Evolutionary conservation across 2,113 vertebrate species (phyloP).

Genomic region (Callaeas wilsoni): DNA sequence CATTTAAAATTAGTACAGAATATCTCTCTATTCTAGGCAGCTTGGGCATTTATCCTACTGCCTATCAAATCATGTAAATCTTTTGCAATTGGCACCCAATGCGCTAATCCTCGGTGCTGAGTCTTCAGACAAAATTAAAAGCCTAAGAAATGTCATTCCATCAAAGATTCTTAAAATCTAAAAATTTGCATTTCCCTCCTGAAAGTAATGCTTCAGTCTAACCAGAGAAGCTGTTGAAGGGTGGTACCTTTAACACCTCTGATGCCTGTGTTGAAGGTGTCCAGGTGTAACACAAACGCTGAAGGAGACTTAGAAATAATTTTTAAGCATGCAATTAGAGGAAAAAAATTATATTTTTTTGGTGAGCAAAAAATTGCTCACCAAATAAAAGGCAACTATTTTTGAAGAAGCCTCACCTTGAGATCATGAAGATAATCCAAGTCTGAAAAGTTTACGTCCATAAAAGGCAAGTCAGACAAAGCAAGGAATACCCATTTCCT

Average conservation of each 20-base stretch:
- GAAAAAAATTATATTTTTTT: neutral
- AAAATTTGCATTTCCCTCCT: neutral
- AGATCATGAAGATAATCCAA: neutral
- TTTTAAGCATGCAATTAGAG: neutral
- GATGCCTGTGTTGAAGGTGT: neutral
- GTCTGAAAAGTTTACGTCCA: neutral
- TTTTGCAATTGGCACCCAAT: neutral
- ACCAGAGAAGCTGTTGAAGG: neutral
- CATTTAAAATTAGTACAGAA: neutral
- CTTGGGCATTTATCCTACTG: neutral
- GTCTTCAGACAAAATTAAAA: conserved; percentile 12
- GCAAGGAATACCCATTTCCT: neutral
- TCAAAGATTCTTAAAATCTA: neutral
- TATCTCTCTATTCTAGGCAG: neutral
- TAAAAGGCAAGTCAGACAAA: neutral
- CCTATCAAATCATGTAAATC: neutral
- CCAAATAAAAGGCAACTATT: neutral
- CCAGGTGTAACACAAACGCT: neutral
- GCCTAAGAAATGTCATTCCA: conserved; percentile 3
- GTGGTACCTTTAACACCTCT: neutral
- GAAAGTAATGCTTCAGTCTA: neutral
- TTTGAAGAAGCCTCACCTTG: neutral
- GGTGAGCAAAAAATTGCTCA: too few species aligned
- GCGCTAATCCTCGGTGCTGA: neutral
- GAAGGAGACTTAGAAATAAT: neutral